These are phyloP conservation scores for Rapana venosa DNA, from an alignment of 2,888 invertebrate genomes.

Conservation along the genomic window DNA sequence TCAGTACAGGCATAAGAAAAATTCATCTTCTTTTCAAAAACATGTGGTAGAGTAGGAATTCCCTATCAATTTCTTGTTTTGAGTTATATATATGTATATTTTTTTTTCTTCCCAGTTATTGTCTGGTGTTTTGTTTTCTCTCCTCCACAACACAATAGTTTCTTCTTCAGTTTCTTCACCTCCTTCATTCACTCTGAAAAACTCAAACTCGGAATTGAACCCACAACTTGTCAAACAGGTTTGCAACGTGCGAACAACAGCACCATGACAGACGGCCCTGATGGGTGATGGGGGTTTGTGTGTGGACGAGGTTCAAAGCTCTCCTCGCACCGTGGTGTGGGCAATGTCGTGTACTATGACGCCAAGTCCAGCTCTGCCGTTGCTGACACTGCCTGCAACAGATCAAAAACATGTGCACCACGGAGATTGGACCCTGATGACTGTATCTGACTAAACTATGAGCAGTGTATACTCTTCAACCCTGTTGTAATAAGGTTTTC, in stretches of 20 bases:
- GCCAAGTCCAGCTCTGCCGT: not conserved
- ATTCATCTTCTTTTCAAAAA: no score
- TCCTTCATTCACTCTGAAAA: no score
- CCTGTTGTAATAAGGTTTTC: not conserved
- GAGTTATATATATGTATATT: no score
- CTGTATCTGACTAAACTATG: not conserved
- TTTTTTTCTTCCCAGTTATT: no score
- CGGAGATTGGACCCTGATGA: not conserved
- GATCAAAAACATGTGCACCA: not conserved
- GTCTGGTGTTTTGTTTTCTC: no score
- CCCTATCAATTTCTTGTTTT: no score
- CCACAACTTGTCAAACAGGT: no score
- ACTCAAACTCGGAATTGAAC: no score
- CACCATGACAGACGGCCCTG: not conserved
- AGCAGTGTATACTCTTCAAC: not conserved
- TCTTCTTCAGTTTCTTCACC: no score
- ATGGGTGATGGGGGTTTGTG: not conserved
- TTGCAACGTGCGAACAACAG: not conserved
- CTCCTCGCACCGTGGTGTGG: not conserved
- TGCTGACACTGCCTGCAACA: conserved; percentile 21
- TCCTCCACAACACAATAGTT: no score
- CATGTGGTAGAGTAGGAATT: no score
- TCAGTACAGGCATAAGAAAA: no score
- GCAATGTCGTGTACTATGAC: not conserved
- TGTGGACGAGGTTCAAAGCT: not conserved